Evolutionary conservation across 2,797 vertebrate species (phyloP).

Genomic region (Siniperca undulata): DNA sequence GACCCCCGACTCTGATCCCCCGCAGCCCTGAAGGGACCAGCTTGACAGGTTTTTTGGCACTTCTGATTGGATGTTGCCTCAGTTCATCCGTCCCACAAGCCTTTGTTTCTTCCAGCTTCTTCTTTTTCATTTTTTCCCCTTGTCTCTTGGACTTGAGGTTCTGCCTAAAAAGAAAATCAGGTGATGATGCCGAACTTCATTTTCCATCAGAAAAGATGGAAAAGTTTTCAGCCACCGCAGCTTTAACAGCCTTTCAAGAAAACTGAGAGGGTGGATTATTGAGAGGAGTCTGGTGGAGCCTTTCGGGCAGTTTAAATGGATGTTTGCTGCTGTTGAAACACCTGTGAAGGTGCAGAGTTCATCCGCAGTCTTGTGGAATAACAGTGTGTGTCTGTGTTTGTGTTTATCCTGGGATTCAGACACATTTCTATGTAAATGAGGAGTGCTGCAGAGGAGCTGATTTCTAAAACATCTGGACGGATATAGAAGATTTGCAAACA

Average conservation of each 20-base stretch:
- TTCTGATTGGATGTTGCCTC: constrained; percentile 44
- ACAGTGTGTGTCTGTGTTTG: background rate
- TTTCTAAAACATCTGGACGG: constrained; percentile 2
- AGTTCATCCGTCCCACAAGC: background rate
- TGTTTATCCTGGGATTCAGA: constrained; percentile 14
- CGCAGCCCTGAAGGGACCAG: constrained; percentile 20
- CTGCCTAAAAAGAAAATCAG: background rate
- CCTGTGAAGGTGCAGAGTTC: constrained; percentile 4
- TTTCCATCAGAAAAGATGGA: constrained; percentile 11
- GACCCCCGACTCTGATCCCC: constrained; percentile 2
- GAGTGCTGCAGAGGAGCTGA: background rate
- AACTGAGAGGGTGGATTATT: constrained; percentile 5
- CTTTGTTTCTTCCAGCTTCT: background rate
- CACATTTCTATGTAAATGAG: constrained; percentile 20
- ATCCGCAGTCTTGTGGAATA: constrained; percentile 18
- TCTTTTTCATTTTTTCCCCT: no score
- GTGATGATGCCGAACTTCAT: background rate
- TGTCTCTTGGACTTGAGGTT: background rate
- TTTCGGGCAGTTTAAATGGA: constrained; percentile 14
- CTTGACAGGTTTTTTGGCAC: constrained; percentile 2
- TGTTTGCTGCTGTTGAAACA: constrained; percentile 22
- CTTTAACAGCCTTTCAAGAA: background rate
- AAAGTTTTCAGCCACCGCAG: background rate
- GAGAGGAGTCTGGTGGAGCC: background rate
- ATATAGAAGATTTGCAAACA: background rate